These are phyloP conservation scores for Turnix velox DNA, from an alignment of 2,113 vertebrate genomes.

Conservation along the genomic window DNA sequence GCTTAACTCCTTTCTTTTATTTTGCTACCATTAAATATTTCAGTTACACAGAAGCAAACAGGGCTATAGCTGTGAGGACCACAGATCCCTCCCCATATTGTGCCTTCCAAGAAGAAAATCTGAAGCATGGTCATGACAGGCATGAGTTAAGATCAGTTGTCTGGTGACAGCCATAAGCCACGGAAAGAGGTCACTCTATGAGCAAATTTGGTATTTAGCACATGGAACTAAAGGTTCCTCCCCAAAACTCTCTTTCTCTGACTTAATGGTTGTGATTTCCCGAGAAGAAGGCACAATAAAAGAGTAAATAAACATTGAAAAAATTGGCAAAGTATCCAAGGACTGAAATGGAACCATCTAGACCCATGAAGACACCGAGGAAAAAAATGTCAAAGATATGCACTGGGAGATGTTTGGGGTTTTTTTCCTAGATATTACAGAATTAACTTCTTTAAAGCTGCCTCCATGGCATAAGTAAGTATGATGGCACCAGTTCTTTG, in stretches of 20 bases:
- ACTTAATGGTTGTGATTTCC: not conserved
- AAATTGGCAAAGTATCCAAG: not conserved
- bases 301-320: not conserved
- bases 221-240: not conserved
- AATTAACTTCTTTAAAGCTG: not conserved
- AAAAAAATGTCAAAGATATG: not conserved
- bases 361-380: not conserved
- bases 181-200: not conserved
- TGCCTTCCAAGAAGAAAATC: not conserved
- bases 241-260: not conserved
- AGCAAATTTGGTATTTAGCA: not conserved
- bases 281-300: not conserved
- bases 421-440: not conserved
- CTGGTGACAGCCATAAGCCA: not conserved
- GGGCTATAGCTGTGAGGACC: not conserved
- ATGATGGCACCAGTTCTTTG: not conserved
- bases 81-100: fast-evolving
- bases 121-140: not conserved
- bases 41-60: not conserved
- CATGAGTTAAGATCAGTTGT: not conserved
- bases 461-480: not conserved
- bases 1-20: not conserved
- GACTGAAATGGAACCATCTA: not conserved
- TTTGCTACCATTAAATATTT: not conserved
- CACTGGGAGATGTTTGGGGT: not conserved